Percentiles rank a stretch among this genome's conserved stretches.
phyloP scores from a whole-genome alignment of 2,113 vertebrate species.

The Atrichornis clamosus region DNA sequence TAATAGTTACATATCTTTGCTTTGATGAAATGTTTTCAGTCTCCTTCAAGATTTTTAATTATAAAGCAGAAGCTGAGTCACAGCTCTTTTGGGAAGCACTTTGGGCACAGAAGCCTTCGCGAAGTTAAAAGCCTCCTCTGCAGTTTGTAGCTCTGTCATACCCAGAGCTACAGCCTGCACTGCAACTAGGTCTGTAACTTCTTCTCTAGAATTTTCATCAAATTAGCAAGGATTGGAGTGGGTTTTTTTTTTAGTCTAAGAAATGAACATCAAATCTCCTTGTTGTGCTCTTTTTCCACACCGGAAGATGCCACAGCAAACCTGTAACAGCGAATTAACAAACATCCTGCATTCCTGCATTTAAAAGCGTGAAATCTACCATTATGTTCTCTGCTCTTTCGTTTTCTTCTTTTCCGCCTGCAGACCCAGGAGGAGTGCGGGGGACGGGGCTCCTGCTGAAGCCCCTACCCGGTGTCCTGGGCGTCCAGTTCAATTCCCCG shows the following conservation, averaged over 20 bases:
- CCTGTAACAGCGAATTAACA: background rate
- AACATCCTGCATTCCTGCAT: too few species aligned
- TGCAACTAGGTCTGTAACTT: background rate
- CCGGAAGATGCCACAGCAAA: background rate
- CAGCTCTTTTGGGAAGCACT: background rate
- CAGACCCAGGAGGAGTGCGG: accelerated
- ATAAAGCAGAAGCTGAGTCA: background rate
- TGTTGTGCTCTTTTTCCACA: background rate
- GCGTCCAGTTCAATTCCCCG: accelerated
- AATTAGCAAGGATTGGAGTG: accelerated
- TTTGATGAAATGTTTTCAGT: background rate
- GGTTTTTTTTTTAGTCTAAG: background rate
- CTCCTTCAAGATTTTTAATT: background rate
- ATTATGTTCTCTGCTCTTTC: accelerated
- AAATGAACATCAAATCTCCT: background rate
- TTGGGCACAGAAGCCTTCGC: background rate
- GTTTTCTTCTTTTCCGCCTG: background rate
- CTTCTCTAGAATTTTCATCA: background rate
- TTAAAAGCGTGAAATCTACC: background rate
- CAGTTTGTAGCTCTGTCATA: background rate
- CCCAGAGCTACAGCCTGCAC: background rate
- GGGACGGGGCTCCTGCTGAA: accelerated
- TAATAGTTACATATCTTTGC: background rate
- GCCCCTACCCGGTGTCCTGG: accelerated
- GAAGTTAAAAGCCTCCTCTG: background rate